Percentiles rank a stretch among this genome's conserved stretches.
phyloP scores from a whole-genome alignment of 2,113 vertebrate species.

The Struthio camelus region DNA sequence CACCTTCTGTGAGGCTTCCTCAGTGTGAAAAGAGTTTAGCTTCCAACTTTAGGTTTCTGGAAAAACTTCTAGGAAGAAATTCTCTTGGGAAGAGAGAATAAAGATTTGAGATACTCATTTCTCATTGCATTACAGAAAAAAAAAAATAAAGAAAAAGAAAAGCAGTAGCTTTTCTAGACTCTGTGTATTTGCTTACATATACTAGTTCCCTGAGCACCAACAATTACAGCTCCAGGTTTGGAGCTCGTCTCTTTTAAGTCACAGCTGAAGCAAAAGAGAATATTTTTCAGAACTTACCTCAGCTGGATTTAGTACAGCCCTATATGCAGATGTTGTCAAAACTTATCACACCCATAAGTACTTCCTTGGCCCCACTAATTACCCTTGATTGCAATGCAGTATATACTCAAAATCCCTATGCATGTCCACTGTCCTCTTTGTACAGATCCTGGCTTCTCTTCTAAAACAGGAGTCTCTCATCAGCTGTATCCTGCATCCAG shows the following conservation, averaged over 20 bases:
- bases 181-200: neutral
- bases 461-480: neutral
- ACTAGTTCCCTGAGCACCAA: neutral
- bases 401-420: neutral
- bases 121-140: neutral
- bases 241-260: neutral
- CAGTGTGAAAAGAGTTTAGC: neutral
- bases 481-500: neutral
- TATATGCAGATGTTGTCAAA: neutral
- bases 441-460: neutral
- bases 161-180: neutral
- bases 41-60: neutral
- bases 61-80: neutral
- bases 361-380: neutral
- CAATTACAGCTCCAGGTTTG: neutral
- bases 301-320: fast-evolving
- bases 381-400: neutral
- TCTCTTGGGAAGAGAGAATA: neutral
- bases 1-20: neutral
- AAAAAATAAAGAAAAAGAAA: neutral
- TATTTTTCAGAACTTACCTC: neutral
- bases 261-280: neutral
- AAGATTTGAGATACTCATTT: neutral
- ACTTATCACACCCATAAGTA: neutral
- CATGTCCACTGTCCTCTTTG: neutral